Evolutionary conservation across 2,797 vertebrate species (phyloP), one percentile per base, ranked within the genome.

Genomic region (Yasuhikotakia modesta): DNA sequence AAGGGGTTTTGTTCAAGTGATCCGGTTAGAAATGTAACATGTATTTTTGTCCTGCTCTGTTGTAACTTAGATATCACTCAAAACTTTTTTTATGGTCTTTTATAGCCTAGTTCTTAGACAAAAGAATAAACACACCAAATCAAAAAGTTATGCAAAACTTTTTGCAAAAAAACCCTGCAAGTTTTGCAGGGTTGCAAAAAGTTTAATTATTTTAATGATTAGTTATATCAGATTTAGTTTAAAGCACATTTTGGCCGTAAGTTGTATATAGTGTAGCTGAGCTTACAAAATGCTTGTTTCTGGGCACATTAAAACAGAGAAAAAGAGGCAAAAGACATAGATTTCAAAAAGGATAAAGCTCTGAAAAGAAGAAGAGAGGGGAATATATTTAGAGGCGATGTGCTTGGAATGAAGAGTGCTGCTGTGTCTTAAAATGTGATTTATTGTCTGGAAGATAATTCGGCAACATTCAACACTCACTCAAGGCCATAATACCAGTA

Each of bases 401-500:
- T 66, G 76, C 48, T 66, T 19, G 16, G 68, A n/a, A 70, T 61
- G 13, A 58, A n/a, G 50, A 73, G 73, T 39, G 53, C 69, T 64
- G 58, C 52, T 60, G 27, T 74, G 60, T 77, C 46, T 27, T 14
- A 46, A 80, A 76, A 73, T 83, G 78, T 82, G 79, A 85, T 83
- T 84, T 84, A 85, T 84, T 71, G 83, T 74, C 53, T 27, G 74
- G 57, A 70, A 72, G 80, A 78, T 82, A 82, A 84, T 84, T 85
- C 69, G 50, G 50, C 75, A 76, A 80, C 22, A 17, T 79, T 79
- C 77, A 70, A 78, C 78, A 75, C 74, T 83, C 83, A 83, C 81
- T 85, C 84, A 84, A 87, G 83, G 86, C 87, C 81, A 81, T 80
- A 78, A 64, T 58, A 78, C 76, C 79, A 50, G 64, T 55, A 68